Percentiles rank a stretch among this genome's conserved stretches.
Conservation (phyloP, 2,113 vertebrate species). For the Psilopsiagon aymara region DNA sequence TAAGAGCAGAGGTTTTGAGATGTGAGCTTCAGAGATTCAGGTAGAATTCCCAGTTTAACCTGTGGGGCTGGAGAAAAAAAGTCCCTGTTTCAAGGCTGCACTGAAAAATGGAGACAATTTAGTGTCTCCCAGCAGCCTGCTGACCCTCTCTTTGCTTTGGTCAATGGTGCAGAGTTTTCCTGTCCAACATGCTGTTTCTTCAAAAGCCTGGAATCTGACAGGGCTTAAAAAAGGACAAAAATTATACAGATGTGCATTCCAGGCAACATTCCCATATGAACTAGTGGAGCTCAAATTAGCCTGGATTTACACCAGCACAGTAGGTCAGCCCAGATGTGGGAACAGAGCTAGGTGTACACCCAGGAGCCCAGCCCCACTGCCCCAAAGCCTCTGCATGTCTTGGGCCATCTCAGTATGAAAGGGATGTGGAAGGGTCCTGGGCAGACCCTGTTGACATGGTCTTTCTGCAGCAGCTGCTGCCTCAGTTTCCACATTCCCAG, state of each 20-base stretch:
- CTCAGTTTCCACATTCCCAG: neutral
- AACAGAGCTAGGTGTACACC: neutral
- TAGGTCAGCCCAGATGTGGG: neutral
- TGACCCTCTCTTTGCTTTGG: neutral
- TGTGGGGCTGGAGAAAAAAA: neutral
- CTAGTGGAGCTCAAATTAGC: neutral
- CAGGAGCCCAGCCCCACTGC: neutral
- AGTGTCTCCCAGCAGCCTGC: neutral
- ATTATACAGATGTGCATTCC: conserved; percentile 37
- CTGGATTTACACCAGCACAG: neutral
- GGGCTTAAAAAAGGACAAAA: neutral
- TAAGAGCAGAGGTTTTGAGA: neutral
- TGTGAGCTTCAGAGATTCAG: neutral
- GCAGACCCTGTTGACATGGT: fast-evolving
- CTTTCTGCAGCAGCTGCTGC: neutral
- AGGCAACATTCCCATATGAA: conserved; percentile 22
- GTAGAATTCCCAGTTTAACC: neutral
- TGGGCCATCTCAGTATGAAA: neutral
- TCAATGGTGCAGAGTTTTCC: neutral
- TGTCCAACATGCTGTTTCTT: neutral
- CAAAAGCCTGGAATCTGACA: neutral
- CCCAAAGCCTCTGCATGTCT: fast-evolving
- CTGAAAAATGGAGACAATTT: neutral
- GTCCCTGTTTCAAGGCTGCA: neutral
- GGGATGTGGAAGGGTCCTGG: neutral